These are phyloP conservation scores for Tenthredo scrophulariae DNA, from an alignment of 2,888 invertebrate species.

Conservation along the genomic window DNA sequence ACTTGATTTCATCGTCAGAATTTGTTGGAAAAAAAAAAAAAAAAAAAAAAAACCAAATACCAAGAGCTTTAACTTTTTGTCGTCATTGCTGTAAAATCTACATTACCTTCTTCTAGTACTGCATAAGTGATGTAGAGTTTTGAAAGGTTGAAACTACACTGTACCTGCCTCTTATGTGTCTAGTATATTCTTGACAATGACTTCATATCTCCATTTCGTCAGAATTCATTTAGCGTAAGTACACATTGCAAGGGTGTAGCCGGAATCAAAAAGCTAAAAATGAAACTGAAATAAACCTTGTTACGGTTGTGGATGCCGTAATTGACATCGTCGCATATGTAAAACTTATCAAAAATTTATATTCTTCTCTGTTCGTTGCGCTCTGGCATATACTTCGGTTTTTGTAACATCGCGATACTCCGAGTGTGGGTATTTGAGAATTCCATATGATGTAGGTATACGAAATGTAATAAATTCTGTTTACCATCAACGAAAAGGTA, in stretches of 20 bases:
- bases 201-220: slow-evolving; percentile 32
- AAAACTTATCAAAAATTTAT: slow-evolving; percentile 25
- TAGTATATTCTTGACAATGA: slow-evolving; percentile 44
- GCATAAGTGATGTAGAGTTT: slow-evolving; percentile 48
- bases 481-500: neutral
- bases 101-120: neutral
- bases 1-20: slow-evolving; percentile 15
- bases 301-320: neutral
- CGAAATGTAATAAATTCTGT: slow-evolving; percentile 24
- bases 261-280: neutral
- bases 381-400: neutral
- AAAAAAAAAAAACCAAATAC: neutral
- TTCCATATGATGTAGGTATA: slow-evolving; percentile 18
- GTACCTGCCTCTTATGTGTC: slow-evolving; percentile 39
- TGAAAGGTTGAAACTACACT: slow-evolving; percentile 43
- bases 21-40: neutral
- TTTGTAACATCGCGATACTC: neutral
- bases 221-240: slow-evolving; percentile 34
- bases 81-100: slow-evolving; percentile 5
- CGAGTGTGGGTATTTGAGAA: slow-evolving; percentile 5
- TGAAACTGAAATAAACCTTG: neutral
- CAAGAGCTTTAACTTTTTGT: slow-evolving; percentile 7
- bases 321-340: slow-evolving; percentile 33
- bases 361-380: neutral
- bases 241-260: slow-evolving; percentile 18